Evolutionary conservation across 2,797 vertebrate genomes (phyloP), one percentile per base, ranked within the genome.

Genomic region (Enteromius fasciolatus): DNA sequence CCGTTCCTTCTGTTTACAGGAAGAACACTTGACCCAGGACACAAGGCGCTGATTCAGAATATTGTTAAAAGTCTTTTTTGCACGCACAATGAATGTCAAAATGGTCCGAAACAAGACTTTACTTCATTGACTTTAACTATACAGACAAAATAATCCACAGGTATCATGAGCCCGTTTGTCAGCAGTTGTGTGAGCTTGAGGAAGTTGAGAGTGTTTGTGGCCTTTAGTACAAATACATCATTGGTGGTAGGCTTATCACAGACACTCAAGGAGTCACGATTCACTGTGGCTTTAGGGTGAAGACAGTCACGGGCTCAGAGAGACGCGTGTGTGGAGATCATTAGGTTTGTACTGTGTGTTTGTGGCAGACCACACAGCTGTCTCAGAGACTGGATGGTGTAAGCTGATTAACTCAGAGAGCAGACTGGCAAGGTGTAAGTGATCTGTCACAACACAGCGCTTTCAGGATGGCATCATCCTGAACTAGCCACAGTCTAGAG

Each of bases 351-450:
- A 69, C 66, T 28, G 50, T 57, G 33, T 36, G 69, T 39, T 81
- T 66, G 46, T 52, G 61, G 50, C 48, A 82, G 23, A 76, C 15
- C n/a, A 59, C 23, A 76, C 63, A 76, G 25, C 36, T 68, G 61
- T 41, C 48, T 76, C 11, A 9, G 64, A 80, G 59, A 50, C 50
- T 14, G 46, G 46, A 76, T 17, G 28, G n/a, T 33, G 61, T 77
- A 82, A 87, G 82, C 61, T 54, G 78, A 82, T 79, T 79, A 80
- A 46, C 23, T 81, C 5, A 31, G 59, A 68, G n/a, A 68, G 54
- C 80, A 63, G 66, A 66, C 61, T 76, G 44, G 17, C 28, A 23
- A 82, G 76, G 69, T 75, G 77, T 31, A 36, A 44, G 48, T 23
- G 63, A 83, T 66, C 52, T 41, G 67, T 76, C 77, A 78, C 50